A percentile compares a stretch with the other conserved stretches of the same genome.
These are phyloP conservation scores for Lontra canadensis DNA, from an alignment of 2,113 vertebrate species.

Conservation along the genomic window DNA sequence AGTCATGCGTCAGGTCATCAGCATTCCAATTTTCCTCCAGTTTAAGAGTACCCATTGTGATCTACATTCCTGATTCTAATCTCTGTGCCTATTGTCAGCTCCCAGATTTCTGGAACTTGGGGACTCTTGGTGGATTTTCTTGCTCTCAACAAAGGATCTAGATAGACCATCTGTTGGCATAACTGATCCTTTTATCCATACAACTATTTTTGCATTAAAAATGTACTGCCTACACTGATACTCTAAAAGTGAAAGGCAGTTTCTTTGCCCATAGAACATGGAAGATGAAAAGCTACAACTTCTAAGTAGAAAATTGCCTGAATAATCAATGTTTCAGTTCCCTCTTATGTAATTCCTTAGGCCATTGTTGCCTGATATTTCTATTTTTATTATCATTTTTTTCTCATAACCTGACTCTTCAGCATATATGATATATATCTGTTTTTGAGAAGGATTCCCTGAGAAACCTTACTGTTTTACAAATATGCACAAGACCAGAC, in stretches of 20 bases:
- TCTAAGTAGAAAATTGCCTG: not conserved
- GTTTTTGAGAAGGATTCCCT: not conserved
- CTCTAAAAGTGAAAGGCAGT: not conserved
- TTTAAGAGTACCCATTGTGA: not conserved
- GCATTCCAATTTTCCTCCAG: not conserved
- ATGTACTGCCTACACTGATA: not conserved
- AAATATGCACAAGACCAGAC: not conserved
- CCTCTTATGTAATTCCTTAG: not conserved
- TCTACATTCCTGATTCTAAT: not conserved
- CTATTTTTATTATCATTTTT: slow-evolving; percentile 11
- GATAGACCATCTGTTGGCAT: not conserved
- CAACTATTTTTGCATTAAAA: not conserved
- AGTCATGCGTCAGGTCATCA: not conserved
- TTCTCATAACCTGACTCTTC: not conserved
- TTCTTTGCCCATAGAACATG: not conserved
- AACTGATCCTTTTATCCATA: not conserved
- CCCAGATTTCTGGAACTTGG: not conserved
- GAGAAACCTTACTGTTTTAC: not conserved
- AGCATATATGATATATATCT: not conserved
- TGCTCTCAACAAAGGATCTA: not conserved
- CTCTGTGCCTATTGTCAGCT: not conserved
- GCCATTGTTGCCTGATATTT: not conserved
- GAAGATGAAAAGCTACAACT: not conserved
- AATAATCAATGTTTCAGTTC: not conserved
- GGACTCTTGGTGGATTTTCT: not conserved